A percentile compares a stretch with the other conserved stretches of the same genome.
These are phyloP conservation scores for Temnothorax nylanderi DNA, from an alignment of 1,140 invertebrate genomes.

Conservation along the genomic window DNA sequence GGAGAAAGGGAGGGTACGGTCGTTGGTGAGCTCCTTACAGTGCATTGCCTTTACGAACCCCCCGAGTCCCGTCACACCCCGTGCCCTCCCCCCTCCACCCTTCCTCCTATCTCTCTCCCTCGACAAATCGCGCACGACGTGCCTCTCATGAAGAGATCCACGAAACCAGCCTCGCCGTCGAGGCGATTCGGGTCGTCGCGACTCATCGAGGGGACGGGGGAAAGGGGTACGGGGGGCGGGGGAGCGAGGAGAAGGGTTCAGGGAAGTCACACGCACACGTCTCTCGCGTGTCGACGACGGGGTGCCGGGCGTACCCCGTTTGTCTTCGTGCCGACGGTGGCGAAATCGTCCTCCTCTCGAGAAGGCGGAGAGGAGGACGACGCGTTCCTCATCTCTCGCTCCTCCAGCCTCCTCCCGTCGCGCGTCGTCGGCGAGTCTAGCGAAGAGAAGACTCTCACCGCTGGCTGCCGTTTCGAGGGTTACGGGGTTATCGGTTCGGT, in stretches of 20 bases:
- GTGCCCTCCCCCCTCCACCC: slow-evolving; percentile 56
- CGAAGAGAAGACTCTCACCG: slow-evolving; percentile 70
- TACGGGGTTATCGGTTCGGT: slow-evolving; percentile 69
- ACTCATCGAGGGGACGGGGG: slow-evolving; percentile 61
- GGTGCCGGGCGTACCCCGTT: slow-evolving; percentile 8
- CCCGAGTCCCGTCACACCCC: slow-evolving; percentile 81
- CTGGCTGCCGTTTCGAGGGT: slow-evolving; percentile 65
- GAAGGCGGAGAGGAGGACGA: slow-evolving; percentile 45
- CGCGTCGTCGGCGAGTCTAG: slow-evolving; percentile 58
- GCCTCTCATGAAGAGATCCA: slow-evolving; percentile 80
- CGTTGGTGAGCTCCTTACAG: slow-evolving; percentile 84
- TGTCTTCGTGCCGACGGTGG: slow-evolving; percentile 29
- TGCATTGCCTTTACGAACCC: slow-evolving; percentile 84
- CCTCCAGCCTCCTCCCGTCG: slow-evolving; percentile 40
- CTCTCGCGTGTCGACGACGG: slow-evolving; percentile 9
- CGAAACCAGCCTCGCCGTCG: slow-evolving; percentile 78
- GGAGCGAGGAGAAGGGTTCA: slow-evolving; percentile 44
- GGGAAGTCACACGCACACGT: slow-evolving; percentile 63
- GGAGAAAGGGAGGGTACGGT: slow-evolving; percentile 73
- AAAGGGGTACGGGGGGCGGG: background rate
- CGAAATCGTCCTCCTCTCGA: slow-evolving; percentile 58
- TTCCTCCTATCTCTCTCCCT: slow-evolving; percentile 42
- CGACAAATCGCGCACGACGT: slow-evolving; percentile 81
- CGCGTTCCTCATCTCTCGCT: background rate
- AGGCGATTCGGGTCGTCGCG: slow-evolving; percentile 76